phyloP scores from a whole-genome alignment of 2,888 invertebrate genomes.

The Philonicus albiceps region DNA sequence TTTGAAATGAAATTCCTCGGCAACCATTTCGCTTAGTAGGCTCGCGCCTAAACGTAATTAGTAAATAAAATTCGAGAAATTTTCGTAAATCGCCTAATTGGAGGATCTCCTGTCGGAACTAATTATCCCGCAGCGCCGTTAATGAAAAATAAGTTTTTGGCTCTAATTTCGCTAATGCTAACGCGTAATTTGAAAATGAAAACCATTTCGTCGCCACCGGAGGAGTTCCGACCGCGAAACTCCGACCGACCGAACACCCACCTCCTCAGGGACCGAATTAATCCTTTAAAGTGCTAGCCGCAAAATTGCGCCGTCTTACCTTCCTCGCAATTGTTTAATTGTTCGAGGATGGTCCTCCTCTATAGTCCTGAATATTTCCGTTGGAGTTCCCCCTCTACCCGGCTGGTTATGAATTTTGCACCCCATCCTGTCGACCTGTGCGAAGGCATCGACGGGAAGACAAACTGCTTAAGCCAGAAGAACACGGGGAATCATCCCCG shows the following conservation, averaged over 20 bases:
- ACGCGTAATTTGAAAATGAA: constrained; percentile 39
- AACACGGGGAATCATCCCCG: not conserved
- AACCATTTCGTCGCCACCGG: constrained; percentile 8
- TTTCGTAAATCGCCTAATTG: not conserved
- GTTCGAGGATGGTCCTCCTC: not conserved
- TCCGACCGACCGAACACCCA: constrained; percentile 21
- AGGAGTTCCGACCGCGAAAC: not conserved
- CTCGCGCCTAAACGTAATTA: not conserved
- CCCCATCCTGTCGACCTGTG: not conserved
- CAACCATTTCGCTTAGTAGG: not conserved
- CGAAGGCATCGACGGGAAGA: constrained; percentile 25
- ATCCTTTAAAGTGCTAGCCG: constrained; percentile 48
- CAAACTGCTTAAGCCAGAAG: constrained; percentile 28
- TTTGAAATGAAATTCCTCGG: not conserved
- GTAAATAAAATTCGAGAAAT: constrained; percentile 23
- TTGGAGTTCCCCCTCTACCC: not conserved
- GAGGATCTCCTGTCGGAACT: not conserved
- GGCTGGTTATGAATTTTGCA: constrained; percentile 41
- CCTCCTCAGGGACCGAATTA: constrained; percentile 46
- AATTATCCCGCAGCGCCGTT: constrained; percentile 36
- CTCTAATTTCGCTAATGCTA: constrained; percentile 43
- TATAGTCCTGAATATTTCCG: not conserved
- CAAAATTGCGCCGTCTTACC: constrained; percentile 31
- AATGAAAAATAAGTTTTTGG: constrained; percentile 39
- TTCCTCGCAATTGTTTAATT: constrained; percentile 24